These are phyloP conservation scores for Sparidentex hasta DNA, from an alignment of 2,797 vertebrate species.

Conservation along the genomic window DNA sequence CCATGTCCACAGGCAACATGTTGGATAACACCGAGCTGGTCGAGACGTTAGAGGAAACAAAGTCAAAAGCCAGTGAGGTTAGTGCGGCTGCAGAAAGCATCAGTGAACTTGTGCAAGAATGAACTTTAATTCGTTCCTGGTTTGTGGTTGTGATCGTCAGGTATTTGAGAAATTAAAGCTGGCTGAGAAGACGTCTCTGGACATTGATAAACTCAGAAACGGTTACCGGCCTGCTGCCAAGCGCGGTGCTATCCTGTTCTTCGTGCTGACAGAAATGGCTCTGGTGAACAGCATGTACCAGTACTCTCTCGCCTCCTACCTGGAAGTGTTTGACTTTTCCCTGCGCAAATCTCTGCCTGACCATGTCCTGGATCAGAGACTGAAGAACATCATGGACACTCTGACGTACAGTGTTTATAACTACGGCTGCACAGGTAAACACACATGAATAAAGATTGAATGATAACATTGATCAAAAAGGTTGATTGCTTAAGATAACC, in stretches of 20 bases:
- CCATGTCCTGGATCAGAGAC: constrained; percentile 85
- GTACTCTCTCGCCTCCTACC: constrained; percentile 93
- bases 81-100: constrained; percentile 30
- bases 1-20: constrained; percentile 97
- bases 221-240: constrained; percentile 94
- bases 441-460: constrained; percentile 6
- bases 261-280: constrained; percentile 95
- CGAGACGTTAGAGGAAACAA: constrained; percentile 93
- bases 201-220: constrained; percentile 93
- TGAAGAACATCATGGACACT: constrained; percentile 92
- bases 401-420: constrained; percentile 95
- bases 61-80: constrained; percentile 94
- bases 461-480: background rate
- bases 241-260: constrained; percentile 95
- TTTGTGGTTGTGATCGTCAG: constrained; percentile 75
- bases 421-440: constrained; percentile 95
- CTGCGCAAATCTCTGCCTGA: constrained; percentile 91
- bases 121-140: background rate
- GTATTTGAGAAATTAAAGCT: constrained; percentile 94
- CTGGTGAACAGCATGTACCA: constrained; percentile 97
- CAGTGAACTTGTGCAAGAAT: constrained; percentile 1
- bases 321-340: constrained; percentile 92
- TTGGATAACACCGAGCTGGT: constrained; percentile 95
- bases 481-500: background rate
- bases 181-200: constrained; percentile 88